Base-by-base conservation (phyloP, 2,888 invertebrate species). In the Celastrina argiolus region DNA sequence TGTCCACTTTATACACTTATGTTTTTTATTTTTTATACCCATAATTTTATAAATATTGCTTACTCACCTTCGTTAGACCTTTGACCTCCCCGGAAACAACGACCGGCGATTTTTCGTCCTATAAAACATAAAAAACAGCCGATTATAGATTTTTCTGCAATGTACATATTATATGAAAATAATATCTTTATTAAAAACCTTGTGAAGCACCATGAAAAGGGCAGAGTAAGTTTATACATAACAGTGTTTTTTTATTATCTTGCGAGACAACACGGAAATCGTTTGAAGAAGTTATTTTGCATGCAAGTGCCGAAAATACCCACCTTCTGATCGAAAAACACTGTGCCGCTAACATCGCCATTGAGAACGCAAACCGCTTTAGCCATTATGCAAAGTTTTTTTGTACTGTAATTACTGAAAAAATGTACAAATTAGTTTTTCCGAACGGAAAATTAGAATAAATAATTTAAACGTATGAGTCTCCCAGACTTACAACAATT, bases 351-450 rank as follows among this genome's bases (percentile, higher is more conserved):
- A 42, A 96, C 96, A 82, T 97, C 97, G 28, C 97, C 97, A 72
- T 94, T 95, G 72, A 98, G 92, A 74, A 97, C 97, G 83, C 97
- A 97, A 69, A 97, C 97, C 68, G 97, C 97, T 92, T 95, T 96
- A 26, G 83, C 81, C 69, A 59, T 65, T 73, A 76, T 84, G 70
- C 58, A 67, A 67, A 56, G 26, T 22, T 51, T 51, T 51, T 12
- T 22, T 34, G 1, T 64, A 51, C n/a, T 26, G 7, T 16, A 68
- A 34, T 65, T 65, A 18, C 4, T 16, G 12, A 56, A 22, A 56
- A 56, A 61, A 22, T 31, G 34, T 51, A 2, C 3, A 22, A 51
- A 51, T 22, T 10, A 1, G 2, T 4, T 10, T 22, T 22, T 14
- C 1, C 5, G 10, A 26, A 7, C 0, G 22, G 1, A 51, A 45